Evolutionary conservation across 2,797 vertebrate species (phyloP).

Genomic region (Tachyglossus aculeatus): DNA sequence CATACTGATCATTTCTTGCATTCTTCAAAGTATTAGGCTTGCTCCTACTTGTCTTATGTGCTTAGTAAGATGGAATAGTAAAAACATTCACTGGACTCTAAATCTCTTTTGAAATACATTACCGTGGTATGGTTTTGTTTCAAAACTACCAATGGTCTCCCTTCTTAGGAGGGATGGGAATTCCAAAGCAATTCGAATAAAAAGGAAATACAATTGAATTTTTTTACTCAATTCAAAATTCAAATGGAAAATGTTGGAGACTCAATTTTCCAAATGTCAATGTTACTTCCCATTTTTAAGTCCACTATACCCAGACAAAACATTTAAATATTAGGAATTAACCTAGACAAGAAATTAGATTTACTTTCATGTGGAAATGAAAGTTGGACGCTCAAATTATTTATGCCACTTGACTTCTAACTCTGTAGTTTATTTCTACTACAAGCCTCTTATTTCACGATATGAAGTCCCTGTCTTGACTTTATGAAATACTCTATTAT

Average conservation of each 20-base stretch:
- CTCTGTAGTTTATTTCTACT: background rate
- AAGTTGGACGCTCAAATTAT: background rate
- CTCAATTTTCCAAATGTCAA: background rate
- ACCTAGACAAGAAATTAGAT: background rate
- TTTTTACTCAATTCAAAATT: conserved; percentile 11
- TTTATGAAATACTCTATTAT: conserved; percentile 27
- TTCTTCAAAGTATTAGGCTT: conserved; percentile 31
- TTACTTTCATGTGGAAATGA: background rate
- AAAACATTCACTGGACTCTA: background rate
- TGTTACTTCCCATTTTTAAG: background rate
- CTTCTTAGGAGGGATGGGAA: background rate
- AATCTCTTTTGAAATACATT: conserved; percentile 48
- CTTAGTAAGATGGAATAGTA: conserved; percentile 15
- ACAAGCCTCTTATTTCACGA: background rate
- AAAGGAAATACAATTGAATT: conserved; percentile 12
- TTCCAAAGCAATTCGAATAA: conserved; percentile 13
- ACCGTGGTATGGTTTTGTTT: conserved; percentile 14
- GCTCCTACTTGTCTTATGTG: conserved; percentile 19
- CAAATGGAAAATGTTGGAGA: background rate
- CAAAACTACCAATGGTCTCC: conserved; percentile 8
- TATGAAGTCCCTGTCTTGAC: background rate
- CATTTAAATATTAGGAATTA: background rate
- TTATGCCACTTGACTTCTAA: background rate
- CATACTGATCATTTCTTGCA: conserved; percentile 31
- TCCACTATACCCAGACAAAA: background rate